phyloP scores from a whole-genome alignment of 2,888 invertebrate genomes.

The Ephialtes manifestator region DNA sequence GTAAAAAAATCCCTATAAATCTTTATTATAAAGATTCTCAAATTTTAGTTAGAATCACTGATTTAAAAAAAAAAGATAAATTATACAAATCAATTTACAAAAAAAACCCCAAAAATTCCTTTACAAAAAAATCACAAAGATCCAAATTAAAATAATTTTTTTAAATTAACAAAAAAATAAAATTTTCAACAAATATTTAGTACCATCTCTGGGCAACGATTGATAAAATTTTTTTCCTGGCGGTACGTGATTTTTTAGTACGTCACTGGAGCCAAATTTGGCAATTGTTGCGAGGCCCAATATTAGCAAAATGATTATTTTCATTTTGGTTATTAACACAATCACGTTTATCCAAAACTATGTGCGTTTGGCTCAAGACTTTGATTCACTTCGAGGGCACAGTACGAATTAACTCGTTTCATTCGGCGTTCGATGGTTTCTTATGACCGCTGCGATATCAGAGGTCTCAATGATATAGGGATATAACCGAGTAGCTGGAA shows the following conservation, averaged over 20 bases:
- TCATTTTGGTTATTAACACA: conserved; percentile 52
- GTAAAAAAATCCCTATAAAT: too few relatives aligned
- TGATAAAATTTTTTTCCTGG: conserved; percentile 69
- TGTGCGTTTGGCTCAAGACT: background rate
- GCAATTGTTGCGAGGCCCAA: conserved; percentile 26
- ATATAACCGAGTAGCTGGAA: conserved; percentile 45
- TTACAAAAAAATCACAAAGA: background rate
- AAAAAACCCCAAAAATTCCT: background rate
- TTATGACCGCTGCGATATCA: conserved; percentile 62
- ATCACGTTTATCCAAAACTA: background rate
- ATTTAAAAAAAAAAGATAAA: too few relatives aligned
- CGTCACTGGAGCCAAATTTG: background rate
- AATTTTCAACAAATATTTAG: background rate
- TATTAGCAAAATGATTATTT: conserved; percentile 33
- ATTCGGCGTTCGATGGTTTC: conserved; percentile 32
- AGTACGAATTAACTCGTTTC: conserved; percentile 20
- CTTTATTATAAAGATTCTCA: too few relatives aligned
- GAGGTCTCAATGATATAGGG: conserved; percentile 43
- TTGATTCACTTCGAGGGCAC: conserved; percentile 3
- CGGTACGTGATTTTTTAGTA: conserved; percentile 14
- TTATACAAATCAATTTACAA: too few relatives aligned
- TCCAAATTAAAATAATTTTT: too few relatives aligned
- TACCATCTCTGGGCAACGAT: conserved; percentile 70
- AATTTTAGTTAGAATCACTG: too few relatives aligned
- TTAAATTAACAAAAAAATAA: background rate